phyloP scores from a whole-genome alignment of 2,113 vertebrate genomes.

The Brachyhypopomus gauderio region DNA sequence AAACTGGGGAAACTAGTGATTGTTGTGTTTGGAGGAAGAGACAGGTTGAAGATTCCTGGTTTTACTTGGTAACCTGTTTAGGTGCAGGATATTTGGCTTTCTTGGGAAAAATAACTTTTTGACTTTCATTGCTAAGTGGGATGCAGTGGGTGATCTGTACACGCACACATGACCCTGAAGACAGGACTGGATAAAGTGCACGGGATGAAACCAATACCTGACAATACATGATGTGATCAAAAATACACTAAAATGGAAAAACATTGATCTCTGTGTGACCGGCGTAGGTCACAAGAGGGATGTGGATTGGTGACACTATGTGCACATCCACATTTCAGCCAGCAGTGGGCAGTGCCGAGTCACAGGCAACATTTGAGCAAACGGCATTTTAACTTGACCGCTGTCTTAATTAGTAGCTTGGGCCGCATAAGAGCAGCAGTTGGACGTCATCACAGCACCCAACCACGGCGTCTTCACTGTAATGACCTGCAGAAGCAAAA shows the following conservation, averaged over 20 bases:
- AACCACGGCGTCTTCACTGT: too few species aligned
- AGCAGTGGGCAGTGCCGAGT: neutral
- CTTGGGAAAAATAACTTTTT: conserved; percentile 22
- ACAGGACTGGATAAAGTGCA: conserved; percentile 72
- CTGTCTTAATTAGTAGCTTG: neutral
- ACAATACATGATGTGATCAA: conserved; percentile 59
- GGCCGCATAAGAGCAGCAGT: too few species aligned
- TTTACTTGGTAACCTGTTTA: conserved; percentile 67
- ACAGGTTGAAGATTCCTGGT: neutral
- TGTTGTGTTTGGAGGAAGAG: conserved; percentile 55
- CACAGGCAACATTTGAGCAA: neutral
- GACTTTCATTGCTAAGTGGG: conserved; percentile 48
- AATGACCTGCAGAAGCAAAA: neutral
- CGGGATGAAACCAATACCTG: conserved; percentile 69
- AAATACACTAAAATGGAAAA: neutral
- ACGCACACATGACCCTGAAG: conserved; percentile 47
- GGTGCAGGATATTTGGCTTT: conserved; percentile 64
- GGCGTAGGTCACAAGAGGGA: conserved; percentile 1
- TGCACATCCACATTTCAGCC: neutral
- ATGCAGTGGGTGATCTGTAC: conserved; percentile 53
- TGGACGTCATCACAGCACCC: too few species aligned
- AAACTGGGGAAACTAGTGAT: conserved; percentile 59
- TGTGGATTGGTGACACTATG: neutral
- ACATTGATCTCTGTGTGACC: neutral
- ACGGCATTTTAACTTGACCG: neutral